Conservation (phyloP, 2,888 invertebrate species). For the Vesta saturnalis region DNA sequence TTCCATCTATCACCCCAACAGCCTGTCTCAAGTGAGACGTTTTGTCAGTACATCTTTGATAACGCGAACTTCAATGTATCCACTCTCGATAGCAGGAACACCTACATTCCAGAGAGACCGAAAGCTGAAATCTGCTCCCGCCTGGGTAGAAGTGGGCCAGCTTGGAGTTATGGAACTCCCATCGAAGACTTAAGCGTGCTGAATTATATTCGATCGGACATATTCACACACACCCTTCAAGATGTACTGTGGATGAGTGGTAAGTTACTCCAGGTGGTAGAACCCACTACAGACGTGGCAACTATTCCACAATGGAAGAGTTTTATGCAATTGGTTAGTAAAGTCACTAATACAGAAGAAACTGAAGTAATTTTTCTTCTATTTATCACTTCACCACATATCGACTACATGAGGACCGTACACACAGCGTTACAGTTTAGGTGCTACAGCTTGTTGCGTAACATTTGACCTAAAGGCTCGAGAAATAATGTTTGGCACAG, state of each 20-base stretch:
- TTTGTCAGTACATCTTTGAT: not conserved
- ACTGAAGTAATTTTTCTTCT: conserved; percentile 31
- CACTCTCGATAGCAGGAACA: not conserved
- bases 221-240: conserved; percentile 15
- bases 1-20: not conserved
- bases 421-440: conserved; percentile 32
- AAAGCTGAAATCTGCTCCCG: not conserved
- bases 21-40: not conserved
- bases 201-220: not conserved
- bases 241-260: conserved; percentile 19
- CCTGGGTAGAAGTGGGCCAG: not conserved
- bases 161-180: not conserved
- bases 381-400: conserved; percentile 40
- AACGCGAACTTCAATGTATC: not conserved
- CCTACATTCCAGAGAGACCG: not conserved
- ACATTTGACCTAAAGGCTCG: conserved; percentile 36
- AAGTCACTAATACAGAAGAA: conserved; percentile 12
- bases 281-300: conserved; percentile 10
- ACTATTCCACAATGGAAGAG: conserved; percentile 15
- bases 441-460: conserved; percentile 25
- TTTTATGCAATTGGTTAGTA: conserved; percentile 18
- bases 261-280: conserved; percentile 8
- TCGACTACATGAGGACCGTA: conserved; percentile 36
- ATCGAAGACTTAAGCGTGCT: not conserved
- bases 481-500: conserved; percentile 17